Conservation (phyloP, 2,888 invertebrate genomes). For the Synergus japonicus region DNA sequence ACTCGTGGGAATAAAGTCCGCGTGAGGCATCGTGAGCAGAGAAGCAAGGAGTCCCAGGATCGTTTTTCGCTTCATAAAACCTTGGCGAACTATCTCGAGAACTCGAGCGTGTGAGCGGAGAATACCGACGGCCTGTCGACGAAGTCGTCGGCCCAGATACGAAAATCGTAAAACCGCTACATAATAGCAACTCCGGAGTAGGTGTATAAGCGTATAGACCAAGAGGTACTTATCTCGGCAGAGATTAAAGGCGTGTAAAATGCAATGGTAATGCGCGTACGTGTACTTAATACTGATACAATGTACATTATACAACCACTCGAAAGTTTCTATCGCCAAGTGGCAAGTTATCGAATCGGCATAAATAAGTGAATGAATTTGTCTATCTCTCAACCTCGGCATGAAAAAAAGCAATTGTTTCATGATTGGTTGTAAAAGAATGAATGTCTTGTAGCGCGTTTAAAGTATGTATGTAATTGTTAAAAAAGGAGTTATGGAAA, state of each 20-base stretch:
- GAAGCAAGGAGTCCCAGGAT: slow-evolving; percentile 28
- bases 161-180: slow-evolving; percentile 74
- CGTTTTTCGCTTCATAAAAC: slow-evolving; percentile 56
- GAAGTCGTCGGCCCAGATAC: slow-evolving; percentile 67
- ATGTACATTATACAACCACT: neutral
- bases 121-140: slow-evolving; percentile 52
- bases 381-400: too few relatives aligned
- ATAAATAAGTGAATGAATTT: neutral
- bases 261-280: slow-evolving; percentile 58
- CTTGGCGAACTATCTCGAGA: slow-evolving; percentile 53
- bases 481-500: neutral
- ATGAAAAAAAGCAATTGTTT: too few relatives aligned
- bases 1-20: slow-evolving; percentile 17
- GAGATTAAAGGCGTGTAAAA: slow-evolving; percentile 73
- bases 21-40: slow-evolving; percentile 20
- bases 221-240: slow-evolving; percentile 64
- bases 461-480: neutral
- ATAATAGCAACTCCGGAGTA: slow-evolving; percentile 64
- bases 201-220: slow-evolving; percentile 54
- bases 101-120: slow-evolving; percentile 42
- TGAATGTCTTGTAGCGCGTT: neutral
- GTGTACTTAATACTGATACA: slow-evolving; percentile 17
- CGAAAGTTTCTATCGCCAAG: neutral
- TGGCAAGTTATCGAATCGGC: neutral
- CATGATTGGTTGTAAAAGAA: too few relatives aligned